A percentile compares a stretch with the other conserved stretches of the same genome.
Evolutionary conservation across 2,797 vertebrate species (phyloP).

Genomic region (Pantherophis vulpinus): DNA sequence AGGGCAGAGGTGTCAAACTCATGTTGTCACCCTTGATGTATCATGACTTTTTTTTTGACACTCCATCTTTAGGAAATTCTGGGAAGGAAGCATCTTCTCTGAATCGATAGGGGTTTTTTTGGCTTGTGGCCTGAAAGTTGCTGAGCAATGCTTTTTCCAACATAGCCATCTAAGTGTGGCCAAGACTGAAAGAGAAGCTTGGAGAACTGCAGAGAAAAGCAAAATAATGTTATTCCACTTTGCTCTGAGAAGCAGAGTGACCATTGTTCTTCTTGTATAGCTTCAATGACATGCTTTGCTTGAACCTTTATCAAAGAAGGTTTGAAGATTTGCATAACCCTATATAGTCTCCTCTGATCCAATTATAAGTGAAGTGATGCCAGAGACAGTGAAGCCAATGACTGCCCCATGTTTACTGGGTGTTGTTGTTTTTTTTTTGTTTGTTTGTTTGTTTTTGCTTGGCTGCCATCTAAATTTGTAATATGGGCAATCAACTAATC

Average conservation of each 20-base stretch:
- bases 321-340: background rate
- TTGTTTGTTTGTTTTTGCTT: background rate
- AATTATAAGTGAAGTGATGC: background rate
- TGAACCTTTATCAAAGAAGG: background rate
- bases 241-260: background rate
- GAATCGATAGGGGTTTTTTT: background rate
- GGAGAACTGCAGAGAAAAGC: background rate
- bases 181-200: background rate
- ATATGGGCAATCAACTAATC: constrained; percentile 44
- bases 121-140: background rate
- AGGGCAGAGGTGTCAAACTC: background rate
- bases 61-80: too few relatives aligned
- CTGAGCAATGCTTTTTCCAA: background rate
- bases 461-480: constrained; percentile 44
- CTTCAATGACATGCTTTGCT: background rate
- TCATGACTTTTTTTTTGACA: too few relatives aligned
- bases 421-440: background rate
- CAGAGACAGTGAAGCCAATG: background rate
- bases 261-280: background rate
- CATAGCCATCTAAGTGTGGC: background rate
- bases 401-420: constrained; percentile 40
- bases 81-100: background rate
- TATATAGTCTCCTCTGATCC: constrained; percentile 16
- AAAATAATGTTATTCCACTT: background rate
- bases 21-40: too few relatives aligned